Evolutionary conservation across 2,113 vertebrate genomes (phyloP).

Genomic region (Actenoides hombroni): DNA sequence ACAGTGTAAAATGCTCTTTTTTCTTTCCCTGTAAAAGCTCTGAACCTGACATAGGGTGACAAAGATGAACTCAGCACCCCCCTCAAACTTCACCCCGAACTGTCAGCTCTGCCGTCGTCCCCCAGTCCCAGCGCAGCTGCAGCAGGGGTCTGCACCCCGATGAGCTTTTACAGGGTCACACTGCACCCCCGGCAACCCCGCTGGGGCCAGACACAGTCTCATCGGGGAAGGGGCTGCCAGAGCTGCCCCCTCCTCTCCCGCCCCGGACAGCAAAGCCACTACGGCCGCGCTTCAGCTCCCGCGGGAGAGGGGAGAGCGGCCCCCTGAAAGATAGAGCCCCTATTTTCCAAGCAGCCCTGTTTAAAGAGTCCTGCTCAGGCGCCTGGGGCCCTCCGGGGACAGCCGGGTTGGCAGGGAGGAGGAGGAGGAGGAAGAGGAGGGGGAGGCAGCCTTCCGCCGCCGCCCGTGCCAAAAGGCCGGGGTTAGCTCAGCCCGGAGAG

Average conservation of each 20-base stretch:
- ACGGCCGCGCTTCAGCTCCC: rapidly evolving
- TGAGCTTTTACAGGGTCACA: rapidly evolving
- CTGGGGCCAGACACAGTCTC: rapidly evolving
- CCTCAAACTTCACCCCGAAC: not conserved
- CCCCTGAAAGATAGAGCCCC: rapidly evolving
- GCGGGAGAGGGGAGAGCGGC: not conserved
- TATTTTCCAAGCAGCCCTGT: rapidly evolving
- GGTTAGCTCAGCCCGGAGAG: not conserved
- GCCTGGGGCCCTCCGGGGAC: not conserved
- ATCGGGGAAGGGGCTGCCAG: not conserved
- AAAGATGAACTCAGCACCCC: not conserved
- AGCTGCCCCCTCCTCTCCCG: not conserved
- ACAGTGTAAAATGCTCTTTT: rapidly evolving
- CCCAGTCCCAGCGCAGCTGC: rapidly evolving
- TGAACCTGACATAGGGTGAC: rapidly evolving
- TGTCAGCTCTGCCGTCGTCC: too few species aligned
- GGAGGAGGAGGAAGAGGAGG: not conserved
- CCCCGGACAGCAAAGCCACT: not conserved
- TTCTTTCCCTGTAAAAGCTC: not conserved
- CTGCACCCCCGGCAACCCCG: rapidly evolving
- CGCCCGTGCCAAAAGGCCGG: not conserved
- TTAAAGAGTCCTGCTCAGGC: not conserved
- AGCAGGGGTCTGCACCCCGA: rapidly evolving
- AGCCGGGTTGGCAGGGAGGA: not conserved
- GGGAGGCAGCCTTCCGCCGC: not conserved